These are phyloP conservation scores for Drosophila novamexicana DNA, from an alignment of 1,140 invertebrate species.

Conservation along the genomic window DNA sequence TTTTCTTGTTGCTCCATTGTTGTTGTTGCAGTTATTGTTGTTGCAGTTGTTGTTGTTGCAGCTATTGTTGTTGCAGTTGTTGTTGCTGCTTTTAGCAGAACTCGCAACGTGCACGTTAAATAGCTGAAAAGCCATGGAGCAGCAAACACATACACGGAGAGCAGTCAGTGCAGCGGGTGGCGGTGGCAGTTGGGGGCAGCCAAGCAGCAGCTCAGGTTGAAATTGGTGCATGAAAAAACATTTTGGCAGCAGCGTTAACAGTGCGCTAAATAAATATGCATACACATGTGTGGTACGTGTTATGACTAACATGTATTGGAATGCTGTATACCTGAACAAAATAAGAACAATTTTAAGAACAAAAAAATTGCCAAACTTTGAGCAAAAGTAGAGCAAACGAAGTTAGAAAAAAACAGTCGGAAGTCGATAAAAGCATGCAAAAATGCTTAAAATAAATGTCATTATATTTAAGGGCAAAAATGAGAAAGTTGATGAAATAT, in stretches of 20 bases:
- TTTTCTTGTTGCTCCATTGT: slow-evolving; percentile 24
- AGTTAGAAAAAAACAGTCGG: neutral
- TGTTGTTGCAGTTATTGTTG: slow-evolving; percentile 1
- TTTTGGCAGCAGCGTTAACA: slow-evolving; percentile 27
- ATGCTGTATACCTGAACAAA: slow-evolving; percentile 11
- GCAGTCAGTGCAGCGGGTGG: neutral
- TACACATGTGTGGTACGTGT: slow-evolving; percentile 25
- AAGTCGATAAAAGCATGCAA: neutral
- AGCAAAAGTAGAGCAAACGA: neutral
- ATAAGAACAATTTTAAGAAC: slow-evolving; percentile 2
- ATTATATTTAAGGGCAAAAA: too few species aligned
- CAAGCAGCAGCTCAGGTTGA: slow-evolving; percentile 15
- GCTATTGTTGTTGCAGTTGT: slow-evolving; percentile 16
- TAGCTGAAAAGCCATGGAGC: slow-evolving; percentile 22
- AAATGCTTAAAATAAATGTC: neutral
- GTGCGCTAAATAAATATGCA: slow-evolving; percentile 45
- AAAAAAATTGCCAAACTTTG: slow-evolving; percentile 10
- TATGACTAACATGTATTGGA: slow-evolving; percentile 40
- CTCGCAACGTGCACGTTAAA: slow-evolving; percentile 27
- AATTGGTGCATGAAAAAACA: slow-evolving; percentile 44
- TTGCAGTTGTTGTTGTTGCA: slow-evolving; percentile 22
- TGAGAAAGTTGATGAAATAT: too few species aligned
- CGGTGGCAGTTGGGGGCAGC: neutral
- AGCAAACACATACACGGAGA: neutral
- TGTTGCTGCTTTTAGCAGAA: slow-evolving; percentile 21